These are phyloP conservation scores for Strix uralensis DNA, from an alignment of 2,113 vertebrate species.

Conservation along the genomic window DNA sequence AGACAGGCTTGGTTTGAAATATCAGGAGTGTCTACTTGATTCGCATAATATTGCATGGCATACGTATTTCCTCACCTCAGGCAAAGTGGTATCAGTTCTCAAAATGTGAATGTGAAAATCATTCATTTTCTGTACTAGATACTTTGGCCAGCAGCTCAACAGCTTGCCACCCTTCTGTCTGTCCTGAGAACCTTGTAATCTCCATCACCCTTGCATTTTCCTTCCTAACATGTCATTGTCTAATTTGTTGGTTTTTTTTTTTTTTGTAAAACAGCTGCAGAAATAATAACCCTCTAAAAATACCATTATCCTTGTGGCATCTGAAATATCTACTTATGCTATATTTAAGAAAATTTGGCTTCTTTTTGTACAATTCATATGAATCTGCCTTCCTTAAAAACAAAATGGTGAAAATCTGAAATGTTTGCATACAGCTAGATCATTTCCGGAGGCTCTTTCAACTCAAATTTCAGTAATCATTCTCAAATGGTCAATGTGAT, in stretches of 20 bases:
- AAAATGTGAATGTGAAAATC: not conserved
- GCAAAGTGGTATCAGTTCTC: not conserved
- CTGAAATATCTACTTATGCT: not conserved
- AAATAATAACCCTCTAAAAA: not conserved
- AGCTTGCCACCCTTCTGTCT: not conserved
- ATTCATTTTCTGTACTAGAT: not conserved
- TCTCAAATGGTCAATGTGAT: not conserved
- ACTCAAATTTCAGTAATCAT: not conserved
- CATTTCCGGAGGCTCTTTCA: not conserved
- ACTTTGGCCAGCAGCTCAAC: not conserved
- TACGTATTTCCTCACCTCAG: not conserved
- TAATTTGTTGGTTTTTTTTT: not conserved
- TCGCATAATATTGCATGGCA: rapidly evolving
- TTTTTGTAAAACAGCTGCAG: not conserved
- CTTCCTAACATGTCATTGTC: not conserved
- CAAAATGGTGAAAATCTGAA: not conserved
- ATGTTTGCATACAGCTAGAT: not conserved
- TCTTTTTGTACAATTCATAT: not conserved
- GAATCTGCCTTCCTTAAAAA: not conserved
- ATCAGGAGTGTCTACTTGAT: not conserved
- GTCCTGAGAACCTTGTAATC: not conserved
- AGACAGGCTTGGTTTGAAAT: not conserved
- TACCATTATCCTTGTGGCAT: not conserved
- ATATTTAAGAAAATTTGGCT: not conserved
- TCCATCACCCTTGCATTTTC: not conserved